Evolutionary conservation across 2,113 vertebrate species (phyloP).

Genomic region (Siniperca knerii): DNA sequence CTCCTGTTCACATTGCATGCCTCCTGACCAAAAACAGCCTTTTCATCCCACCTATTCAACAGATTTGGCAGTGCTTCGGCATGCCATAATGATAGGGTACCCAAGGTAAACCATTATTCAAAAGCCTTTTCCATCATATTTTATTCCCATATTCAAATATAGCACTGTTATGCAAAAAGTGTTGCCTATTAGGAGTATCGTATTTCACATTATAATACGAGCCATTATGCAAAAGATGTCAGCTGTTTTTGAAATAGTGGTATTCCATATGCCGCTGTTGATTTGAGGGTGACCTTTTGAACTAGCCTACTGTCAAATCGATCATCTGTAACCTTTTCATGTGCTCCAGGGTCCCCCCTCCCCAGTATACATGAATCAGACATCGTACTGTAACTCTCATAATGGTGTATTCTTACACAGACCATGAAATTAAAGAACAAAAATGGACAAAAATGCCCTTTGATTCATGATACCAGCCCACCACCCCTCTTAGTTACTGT

Average conservation of each 20-base stretch:
- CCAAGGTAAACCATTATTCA: slow-evolving; percentile 63
- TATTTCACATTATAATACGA: slow-evolving; percentile 58
- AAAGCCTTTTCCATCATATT: slow-evolving; percentile 54
- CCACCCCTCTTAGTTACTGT: background rate
- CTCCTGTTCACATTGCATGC: background rate
- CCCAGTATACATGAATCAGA: slow-evolving; percentile 38
- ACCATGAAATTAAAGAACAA: slow-evolving; percentile 31
- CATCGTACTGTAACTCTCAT: slow-evolving; percentile 45
- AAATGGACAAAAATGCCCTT: slow-evolving; percentile 24
- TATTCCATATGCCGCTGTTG: slow-evolving; percentile 61
- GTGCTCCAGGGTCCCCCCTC: slow-evolving; percentile 8
- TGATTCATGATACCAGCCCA: background rate
- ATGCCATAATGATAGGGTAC: slow-evolving; percentile 54
- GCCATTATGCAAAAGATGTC: slow-evolving; percentile 64
- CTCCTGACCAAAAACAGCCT: slow-evolving; percentile 19
- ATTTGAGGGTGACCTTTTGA: slow-evolving; percentile 75
- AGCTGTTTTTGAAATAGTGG: slow-evolving; percentile 55
- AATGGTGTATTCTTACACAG: slow-evolving; percentile 52
- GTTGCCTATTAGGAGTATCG: slow-evolving; percentile 55
- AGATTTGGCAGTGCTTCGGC: slow-evolving; percentile 15
- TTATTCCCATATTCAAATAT: slow-evolving; percentile 74
- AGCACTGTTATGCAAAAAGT: slow-evolving; percentile 64
- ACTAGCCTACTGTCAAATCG: slow-evolving; percentile 70
- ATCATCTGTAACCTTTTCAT: slow-evolving; percentile 79
- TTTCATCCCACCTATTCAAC: slow-evolving; percentile 37